Percentiles rank a stretch among this genome's conserved stretches.
Evolutionary conservation across 2,797 vertebrate species (phyloP).

Genomic region (Ctenopoma kingsleyae): DNA sequence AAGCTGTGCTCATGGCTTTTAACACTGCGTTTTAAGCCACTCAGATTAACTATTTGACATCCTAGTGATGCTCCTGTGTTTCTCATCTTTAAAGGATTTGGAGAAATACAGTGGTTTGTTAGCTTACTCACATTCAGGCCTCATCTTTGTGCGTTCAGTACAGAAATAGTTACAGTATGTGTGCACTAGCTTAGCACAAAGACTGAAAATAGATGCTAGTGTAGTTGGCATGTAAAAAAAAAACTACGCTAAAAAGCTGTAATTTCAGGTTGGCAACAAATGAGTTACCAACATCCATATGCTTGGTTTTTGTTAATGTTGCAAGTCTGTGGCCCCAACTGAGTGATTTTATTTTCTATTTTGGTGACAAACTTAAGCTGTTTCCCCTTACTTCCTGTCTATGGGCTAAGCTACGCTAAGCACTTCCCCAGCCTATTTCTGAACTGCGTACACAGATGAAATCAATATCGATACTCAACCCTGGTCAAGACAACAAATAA

Average conservation of each 20-base stretch:
- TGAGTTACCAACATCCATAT: slow-evolving; percentile 3
- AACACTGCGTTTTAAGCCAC: slow-evolving; percentile 38
- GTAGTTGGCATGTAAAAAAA: background rate
- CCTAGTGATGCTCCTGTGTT: slow-evolving; percentile 36
- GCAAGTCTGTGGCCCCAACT: background rate
- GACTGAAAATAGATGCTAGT: background rate
- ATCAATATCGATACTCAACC: slow-evolving; percentile 3
- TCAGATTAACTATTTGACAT: slow-evolving; percentile 42
- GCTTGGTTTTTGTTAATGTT: slow-evolving; percentile 1
- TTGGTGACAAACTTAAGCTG: background rate
- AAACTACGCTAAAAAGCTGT: slow-evolving; percentile 1
- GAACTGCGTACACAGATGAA: slow-evolving; percentile 37
- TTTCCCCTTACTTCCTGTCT: background rate
- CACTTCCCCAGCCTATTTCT: background rate
- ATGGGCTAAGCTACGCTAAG: slow-evolving; percentile 11
- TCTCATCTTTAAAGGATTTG: slow-evolving; percentile 40
- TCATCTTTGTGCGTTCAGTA: slow-evolving; percentile 45
- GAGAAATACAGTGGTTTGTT: slow-evolving; percentile 45
- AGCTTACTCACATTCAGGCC: slow-evolving; percentile 19
- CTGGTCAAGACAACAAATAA: slow-evolving; percentile 24
- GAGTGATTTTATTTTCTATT: background rate
- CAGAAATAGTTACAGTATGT: background rate
- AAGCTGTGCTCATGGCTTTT: slow-evolving; percentile 48
- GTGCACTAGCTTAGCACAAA: background rate
- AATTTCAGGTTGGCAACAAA: slow-evolving; percentile 12